Conservation (phyloP, 64 coral and sea anemone genomes). For the Porites lutea region DNA sequence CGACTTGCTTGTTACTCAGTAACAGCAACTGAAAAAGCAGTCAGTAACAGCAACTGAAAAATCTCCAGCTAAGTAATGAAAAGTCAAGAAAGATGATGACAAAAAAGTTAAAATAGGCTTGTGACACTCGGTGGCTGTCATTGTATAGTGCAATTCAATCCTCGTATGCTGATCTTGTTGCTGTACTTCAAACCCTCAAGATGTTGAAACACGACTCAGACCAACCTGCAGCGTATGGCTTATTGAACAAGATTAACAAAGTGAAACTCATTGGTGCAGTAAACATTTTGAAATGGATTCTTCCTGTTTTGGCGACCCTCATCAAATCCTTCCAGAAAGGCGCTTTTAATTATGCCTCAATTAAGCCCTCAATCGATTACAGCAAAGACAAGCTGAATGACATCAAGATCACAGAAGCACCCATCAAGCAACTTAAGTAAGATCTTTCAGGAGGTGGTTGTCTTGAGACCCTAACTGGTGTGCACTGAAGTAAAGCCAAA, state of each 20-base stretch:
- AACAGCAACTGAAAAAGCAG: not conserved
- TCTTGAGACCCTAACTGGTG: not conserved
- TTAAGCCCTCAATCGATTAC: too few relatives aligned
- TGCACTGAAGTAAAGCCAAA: not conserved
- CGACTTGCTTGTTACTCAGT: not conserved
- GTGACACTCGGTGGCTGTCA: not conserved
- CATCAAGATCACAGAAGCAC: too few relatives aligned
- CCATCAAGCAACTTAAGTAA: not conserved
- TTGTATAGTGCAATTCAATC: not conserved
- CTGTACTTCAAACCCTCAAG: constrained; percentile 17
- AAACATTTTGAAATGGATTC: too few relatives aligned
- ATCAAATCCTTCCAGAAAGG: too few relatives aligned
- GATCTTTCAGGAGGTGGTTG: not conserved
- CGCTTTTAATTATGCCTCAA: too few relatives aligned
- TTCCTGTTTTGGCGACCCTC: too few relatives aligned
- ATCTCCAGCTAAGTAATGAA: not conserved
- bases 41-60: not conserved
- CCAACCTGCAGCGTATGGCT: not conserved
- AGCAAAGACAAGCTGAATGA: too few relatives aligned
- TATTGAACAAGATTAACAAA: constrained; percentile 21
- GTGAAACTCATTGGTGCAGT: not conserved
- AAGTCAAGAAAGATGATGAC: constrained; percentile 15
- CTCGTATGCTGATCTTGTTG: not conserved
- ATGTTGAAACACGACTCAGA: not conserved
- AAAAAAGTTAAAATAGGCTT: not conserved